Conservation (phyloP, 2,888 invertebrate species). For the Acrobasis repandana region DNA sequence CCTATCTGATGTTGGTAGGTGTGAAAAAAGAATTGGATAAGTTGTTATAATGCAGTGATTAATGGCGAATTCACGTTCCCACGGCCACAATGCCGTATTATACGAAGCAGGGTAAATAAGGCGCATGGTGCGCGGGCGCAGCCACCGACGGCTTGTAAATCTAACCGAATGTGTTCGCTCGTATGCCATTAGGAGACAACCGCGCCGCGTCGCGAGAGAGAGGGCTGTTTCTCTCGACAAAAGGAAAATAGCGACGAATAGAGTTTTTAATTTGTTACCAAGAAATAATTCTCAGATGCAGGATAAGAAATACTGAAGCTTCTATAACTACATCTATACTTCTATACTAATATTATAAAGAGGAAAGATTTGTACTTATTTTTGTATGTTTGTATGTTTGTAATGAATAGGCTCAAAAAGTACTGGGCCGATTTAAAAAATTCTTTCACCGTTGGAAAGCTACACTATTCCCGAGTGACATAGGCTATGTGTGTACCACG, state of each 20-base stretch:
- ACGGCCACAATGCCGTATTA: constrained; percentile 4
- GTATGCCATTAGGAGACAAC: constrained; percentile 16
- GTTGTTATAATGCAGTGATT: background rate
- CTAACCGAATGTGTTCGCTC: constrained; percentile 6
- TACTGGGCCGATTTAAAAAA: too few species aligned
- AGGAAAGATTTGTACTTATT: too few species aligned
- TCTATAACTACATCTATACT: too few species aligned
- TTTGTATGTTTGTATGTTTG: too few species aligned
- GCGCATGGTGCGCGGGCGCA: background rate
- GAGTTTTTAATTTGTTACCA: too few species aligned
- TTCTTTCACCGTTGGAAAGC: too few species aligned
- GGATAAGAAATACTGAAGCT: background rate
- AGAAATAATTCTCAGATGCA: background rate
- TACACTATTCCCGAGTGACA: too few species aligned
- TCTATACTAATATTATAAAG: too few species aligned
- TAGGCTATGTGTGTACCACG: too few species aligned
- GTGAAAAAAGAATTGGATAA: constrained; percentile 3
- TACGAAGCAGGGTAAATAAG: background rate
- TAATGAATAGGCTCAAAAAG: too few species aligned
- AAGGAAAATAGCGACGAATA: background rate
- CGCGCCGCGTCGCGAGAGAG: background rate
- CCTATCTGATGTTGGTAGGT: constrained; percentile 4
- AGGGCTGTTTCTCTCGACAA: background rate
- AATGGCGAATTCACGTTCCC: constrained; percentile 4
- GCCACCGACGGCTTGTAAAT: constrained; percentile 13